Percentiles rank a stretch among this genome's conserved stretches.
These are phyloP conservation scores for Cephus cinctus DNA, from an alignment of 1,140 invertebrate species.

Conservation along the genomic window DNA sequence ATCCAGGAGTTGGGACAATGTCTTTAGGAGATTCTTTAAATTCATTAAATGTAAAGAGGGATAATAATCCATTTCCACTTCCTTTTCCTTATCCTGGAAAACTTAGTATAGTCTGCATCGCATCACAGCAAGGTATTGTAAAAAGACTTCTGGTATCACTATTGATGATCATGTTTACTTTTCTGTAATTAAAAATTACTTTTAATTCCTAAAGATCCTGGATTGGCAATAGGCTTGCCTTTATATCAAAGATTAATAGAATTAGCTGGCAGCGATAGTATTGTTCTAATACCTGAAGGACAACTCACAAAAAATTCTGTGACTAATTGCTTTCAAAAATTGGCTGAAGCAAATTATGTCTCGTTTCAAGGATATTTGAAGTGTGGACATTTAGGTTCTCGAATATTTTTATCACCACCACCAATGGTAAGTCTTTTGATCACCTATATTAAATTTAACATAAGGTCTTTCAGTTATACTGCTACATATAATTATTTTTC, in stretches of 20 bases:
- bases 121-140: slow-evolving; percentile 54
- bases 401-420: slow-evolving; percentile 74
- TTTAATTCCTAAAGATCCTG: slow-evolving; percentile 28
- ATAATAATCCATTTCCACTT: slow-evolving; percentile 62
- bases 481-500: slow-evolving; percentile 29
- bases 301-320: slow-evolving; percentile 61
- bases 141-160: background rate
- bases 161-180: slow-evolving; percentile 2
- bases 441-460: slow-evolving; percentile 1
- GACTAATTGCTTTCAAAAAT: slow-evolving; percentile 67
- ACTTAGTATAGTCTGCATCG: slow-evolving; percentile 73
- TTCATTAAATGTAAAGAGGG: slow-evolving; percentile 41
- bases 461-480: background rate
- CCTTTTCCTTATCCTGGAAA: slow-evolving; percentile 82
- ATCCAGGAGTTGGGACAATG: slow-evolving; percentile 66
- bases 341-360: slow-evolving; percentile 77
- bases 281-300: slow-evolving; percentile 65
- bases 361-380: slow-evolving; percentile 73
- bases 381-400: slow-evolving; percentile 76
- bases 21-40: slow-evolving; percentile 59
- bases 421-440: slow-evolving; percentile 60
- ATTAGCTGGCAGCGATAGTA: slow-evolving; percentile 65
- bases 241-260: slow-evolving; percentile 57
- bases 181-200: slow-evolving; percentile 8
- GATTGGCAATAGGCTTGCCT: slow-evolving; percentile 35